Conservation (phyloP, 2,113 vertebrate genomes). For the Hirundichthys speculiger region DNA sequence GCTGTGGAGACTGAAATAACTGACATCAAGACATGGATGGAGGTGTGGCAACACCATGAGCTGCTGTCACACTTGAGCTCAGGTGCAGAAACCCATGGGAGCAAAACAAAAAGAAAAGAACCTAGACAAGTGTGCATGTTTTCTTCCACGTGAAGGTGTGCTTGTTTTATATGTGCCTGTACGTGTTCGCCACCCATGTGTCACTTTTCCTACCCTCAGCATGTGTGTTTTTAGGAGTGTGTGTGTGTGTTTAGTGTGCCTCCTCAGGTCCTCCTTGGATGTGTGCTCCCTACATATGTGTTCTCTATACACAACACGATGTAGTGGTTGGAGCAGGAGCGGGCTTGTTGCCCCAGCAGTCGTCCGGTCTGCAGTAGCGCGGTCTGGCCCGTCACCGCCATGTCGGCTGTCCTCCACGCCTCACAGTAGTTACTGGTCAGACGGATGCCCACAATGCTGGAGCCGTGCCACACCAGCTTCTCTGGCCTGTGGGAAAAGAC, state of each 20-base stretch:
- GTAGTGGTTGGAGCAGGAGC: constrained; percentile 88
- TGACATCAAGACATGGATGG: constrained; percentile 1
- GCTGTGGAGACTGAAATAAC: not conserved
- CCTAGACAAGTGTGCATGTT: constrained; percentile 4
- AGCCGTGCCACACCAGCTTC: constrained; percentile 94
- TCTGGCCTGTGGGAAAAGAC: constrained; percentile 83
- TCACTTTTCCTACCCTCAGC: constrained; percentile 26
- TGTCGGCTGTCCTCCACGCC: constrained; percentile 86
- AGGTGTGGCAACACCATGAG: not conserved
- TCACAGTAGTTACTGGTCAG: constrained; percentile 91
- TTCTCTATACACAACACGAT: constrained; percentile 95
- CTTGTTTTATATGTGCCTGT: constrained; percentile 46
- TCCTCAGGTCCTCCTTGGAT: constrained; percentile 77
- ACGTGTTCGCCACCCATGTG: constrained; percentile 24
- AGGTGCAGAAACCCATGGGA: constrained; percentile 4
- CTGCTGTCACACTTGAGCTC: not conserved
- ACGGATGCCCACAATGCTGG: constrained; percentile 83
- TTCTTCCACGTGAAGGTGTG: not conserved
- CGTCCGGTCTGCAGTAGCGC: constrained; percentile 86
- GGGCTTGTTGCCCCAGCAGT: constrained; percentile 88
- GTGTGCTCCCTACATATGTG: constrained; percentile 84
- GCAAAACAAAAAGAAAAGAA: not conserved
- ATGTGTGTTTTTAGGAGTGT: no score
- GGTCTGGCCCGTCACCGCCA: constrained; percentile 86
- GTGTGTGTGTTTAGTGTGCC: constrained; percentile 11